Evolutionary conservation across 2,797 vertebrate genomes (phyloP), one percentile per base, ranked within the genome.

Genomic region (Chloroceryle inda): DNA sequence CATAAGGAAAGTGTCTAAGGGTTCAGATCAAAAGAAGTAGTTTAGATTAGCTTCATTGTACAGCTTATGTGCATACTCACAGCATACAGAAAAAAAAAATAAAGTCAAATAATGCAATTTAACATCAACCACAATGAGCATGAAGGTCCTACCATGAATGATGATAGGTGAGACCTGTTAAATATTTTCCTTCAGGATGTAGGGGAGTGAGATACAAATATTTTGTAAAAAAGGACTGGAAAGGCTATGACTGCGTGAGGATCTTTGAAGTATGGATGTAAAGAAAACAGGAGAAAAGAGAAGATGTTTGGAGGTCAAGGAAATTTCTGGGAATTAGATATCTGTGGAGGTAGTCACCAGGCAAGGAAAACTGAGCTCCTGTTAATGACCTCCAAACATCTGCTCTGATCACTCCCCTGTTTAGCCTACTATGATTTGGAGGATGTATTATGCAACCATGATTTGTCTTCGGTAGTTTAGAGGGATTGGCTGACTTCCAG

Each of bases 371-470:
- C 10, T 91, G 95, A 96, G 95, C 96, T 97, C 92, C 95, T 92
- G 94, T 94, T 95, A 96, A 96, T 95, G 89, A 94, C 92, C 96
- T 94, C 94, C 89, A 96, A 96, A 95, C 96, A 96, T 95, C 89
- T 96, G 96, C 85, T 96, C 73, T 94, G 49, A 66, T 94, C 64
- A 69, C 56, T 90, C 76, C 77, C 68, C 84, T 87, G 85, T 90
- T 84, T 88, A 96, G 84, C 95, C 92, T 87, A 45, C 62, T 88
- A 72, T 85, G 73, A 89, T 93, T 92, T 93, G 84, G 76, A 79
- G 79, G 94, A 89, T 79, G 75, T 94, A 85, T 96, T 79, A 77
- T 26, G 74, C 63, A 92, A 67, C 78, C 71, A 95, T 88, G 76
- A 94, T 89, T 94, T 96, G 92, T 97, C 37, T 1, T 63, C 23